Conservation (phyloP, 2,797 vertebrate species). For the Amblyraja radiata region DNA sequence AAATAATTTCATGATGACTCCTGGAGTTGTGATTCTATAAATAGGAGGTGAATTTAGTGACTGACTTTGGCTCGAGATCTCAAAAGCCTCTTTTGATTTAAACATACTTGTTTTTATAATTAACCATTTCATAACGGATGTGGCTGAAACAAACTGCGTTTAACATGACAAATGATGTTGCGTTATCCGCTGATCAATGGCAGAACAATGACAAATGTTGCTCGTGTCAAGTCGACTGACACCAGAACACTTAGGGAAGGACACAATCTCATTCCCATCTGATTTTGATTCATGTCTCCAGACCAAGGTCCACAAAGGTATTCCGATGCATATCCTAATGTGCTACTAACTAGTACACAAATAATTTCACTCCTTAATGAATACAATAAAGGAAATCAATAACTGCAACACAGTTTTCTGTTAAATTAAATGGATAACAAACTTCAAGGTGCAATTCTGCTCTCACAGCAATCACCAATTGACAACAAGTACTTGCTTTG, state of each 20-base stretch:
- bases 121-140: neutral
- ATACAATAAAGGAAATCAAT: slow-evolving; percentile 50
- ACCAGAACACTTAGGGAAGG: neutral
- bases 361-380: slow-evolving; percentile 47
- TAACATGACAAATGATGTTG: neutral
- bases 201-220: neutral
- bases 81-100: neutral
- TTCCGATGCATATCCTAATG: slow-evolving; percentile 42
- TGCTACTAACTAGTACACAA: slow-evolving; percentile 48
- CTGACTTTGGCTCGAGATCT: neutral
- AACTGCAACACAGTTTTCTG: slow-evolving; percentile 35
- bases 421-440: slow-evolving; percentile 34
- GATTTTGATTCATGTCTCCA: slow-evolving; percentile 30
- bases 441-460: slow-evolving; percentile 1
- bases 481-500: slow-evolving; percentile 23
- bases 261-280: neutral
- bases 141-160: slow-evolving; percentile 12
- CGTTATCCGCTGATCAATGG: slow-evolving; percentile 1
- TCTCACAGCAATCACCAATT: slow-evolving; percentile 32
- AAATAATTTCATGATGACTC: neutral
- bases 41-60: neutral
- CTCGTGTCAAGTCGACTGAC: neutral
- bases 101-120: neutral
- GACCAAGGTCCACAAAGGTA: slow-evolving; percentile 40
- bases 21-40: neutral